Base-by-base conservation (phyloP, 2,888 invertebrate species). In the Metalampra italica region DNA sequence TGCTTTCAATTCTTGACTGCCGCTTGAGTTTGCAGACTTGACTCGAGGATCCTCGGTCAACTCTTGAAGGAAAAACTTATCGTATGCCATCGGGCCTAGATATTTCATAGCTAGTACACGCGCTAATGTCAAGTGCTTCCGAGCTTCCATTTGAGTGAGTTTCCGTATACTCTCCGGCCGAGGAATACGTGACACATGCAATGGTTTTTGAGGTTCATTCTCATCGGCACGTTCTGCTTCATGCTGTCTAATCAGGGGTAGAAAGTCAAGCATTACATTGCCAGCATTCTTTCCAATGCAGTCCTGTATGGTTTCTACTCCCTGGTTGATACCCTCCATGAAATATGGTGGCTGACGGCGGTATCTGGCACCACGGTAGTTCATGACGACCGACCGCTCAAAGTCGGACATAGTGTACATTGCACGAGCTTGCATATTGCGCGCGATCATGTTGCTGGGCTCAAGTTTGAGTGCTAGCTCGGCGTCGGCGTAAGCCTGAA, bases 21-120 rank as follows among this genome's bases (percentile, higher is more conserved):
- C 88, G 41, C 55, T 60, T 1, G 75, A 57, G 60, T 89, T 89
- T 0, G 89, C 88, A 34, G 87, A 85, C 47, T 69, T 62, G 12
- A 88, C 56, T n/a, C 86, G 69, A 36, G 64, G 68, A 51, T 88
- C 86, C 29, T 78, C 69, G 12, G 60, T 66, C 0, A 88, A 71
- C 41, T 77, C 73, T 53, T 79, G 75, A 14, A 88, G 71, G 57
- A 87, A 88, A 63, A 88, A 88, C 53, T 88, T 89, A 56, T 88
- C 89, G 36, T 86, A 84, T 7, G 89, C 88, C 88, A 88, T 88
- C 1, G 86, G 86, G 0, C 87, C 89, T 7, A 88, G 68, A 64
- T 89, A 89, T 66, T 89, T 89, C 83, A 83, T 85, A 30, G 89
- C 87, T 30, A 89, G 74, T 12, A 89, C 88, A 29, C 87, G 76